phyloP scores from a whole-genome alignment of 2,797 vertebrate species.

The Gymnopithys bicolor region DNA sequence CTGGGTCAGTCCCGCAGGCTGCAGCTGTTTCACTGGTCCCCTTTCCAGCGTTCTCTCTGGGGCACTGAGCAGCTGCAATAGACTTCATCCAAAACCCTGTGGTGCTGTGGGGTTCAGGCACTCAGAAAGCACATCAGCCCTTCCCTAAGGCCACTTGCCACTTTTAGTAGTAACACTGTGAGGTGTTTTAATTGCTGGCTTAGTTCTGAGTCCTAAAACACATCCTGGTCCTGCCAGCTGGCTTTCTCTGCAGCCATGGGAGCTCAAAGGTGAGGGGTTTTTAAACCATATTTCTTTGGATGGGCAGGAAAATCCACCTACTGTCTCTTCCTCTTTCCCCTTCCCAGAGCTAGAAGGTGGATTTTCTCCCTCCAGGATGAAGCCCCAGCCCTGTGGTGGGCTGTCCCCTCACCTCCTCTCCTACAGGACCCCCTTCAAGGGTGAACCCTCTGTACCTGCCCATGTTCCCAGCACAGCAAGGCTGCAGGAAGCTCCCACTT shows the following conservation, averaged over 20 bases:
- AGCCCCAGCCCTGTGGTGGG: not conserved
- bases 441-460: rapidly evolving
- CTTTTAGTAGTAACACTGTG: not conserved
- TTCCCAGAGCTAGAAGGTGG: not conserved
- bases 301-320: not conserved
- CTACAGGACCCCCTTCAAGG: not conserved
- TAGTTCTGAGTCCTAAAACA: not conserved
- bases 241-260: not conserved
- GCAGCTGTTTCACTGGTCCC: not conserved
- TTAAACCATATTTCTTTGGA: not conserved
- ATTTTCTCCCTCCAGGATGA: not conserved
- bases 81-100: rapidly evolving
- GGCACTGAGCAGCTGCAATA: not conserved
- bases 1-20: not conserved
- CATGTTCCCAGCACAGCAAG: not conserved
- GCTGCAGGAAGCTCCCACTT: slow-evolving; percentile 6
- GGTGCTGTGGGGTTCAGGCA: not conserved
- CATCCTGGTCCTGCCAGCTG: not conserved
- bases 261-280: not conserved
- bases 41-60: not conserved
- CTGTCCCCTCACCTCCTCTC: not conserved
- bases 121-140: not conserved
- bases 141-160: not conserved
- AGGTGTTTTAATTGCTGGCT: not conserved
- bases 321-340: not conserved